Percentiles rank a stretch among this genome's conserved stretches.
Conservation (phyloP, 2,888 invertebrate genomes). For the Lordiphosa fenestrarum region DNA sequence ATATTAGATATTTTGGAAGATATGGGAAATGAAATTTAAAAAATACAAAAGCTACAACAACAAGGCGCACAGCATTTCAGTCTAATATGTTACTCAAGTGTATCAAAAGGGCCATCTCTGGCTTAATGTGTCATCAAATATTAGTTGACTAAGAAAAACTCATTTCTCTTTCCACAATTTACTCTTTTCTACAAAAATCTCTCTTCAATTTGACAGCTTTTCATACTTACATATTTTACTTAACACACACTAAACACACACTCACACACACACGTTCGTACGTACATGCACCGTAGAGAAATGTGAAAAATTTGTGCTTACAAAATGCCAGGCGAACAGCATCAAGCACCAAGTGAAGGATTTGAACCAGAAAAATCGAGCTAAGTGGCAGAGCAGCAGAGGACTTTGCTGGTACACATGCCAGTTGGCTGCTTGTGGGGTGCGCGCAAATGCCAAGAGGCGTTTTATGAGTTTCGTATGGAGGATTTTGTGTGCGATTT, state of each 20-base stretch:
- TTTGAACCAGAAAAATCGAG: slow-evolving; percentile 8
- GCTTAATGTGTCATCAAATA: no score
- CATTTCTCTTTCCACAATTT: no score
- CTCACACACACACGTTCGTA: background rate
- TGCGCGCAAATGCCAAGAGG: no score
- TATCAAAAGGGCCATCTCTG: no score
- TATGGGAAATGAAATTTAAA: no score
- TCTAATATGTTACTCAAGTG: no score
- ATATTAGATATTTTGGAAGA: no score
- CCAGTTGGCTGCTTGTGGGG: no score
- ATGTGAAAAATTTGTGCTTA: slow-evolving; percentile 71
- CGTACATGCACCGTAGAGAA: slow-evolving; percentile 23
- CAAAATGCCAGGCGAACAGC: slow-evolving; percentile 69
- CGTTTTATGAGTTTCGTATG: no score
- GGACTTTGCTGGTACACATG: background rate
- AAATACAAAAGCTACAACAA: no score
- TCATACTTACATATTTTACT: slow-evolving; percentile 1
- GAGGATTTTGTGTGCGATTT: background rate
- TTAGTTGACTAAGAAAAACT: no score
- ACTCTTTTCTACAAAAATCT: background rate
- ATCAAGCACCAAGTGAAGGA: slow-evolving; percentile 28
- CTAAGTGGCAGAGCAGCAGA: slow-evolving; percentile 3
- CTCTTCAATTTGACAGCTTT: background rate
- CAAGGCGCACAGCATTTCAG: no score
- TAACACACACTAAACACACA: slow-evolving; percentile 3